A percentile compares a stretch with the other conserved stretches of the same genome.
phyloP scores from a whole-genome alignment of 1,140 invertebrate species.

The Drosophila neocordata region DNA sequence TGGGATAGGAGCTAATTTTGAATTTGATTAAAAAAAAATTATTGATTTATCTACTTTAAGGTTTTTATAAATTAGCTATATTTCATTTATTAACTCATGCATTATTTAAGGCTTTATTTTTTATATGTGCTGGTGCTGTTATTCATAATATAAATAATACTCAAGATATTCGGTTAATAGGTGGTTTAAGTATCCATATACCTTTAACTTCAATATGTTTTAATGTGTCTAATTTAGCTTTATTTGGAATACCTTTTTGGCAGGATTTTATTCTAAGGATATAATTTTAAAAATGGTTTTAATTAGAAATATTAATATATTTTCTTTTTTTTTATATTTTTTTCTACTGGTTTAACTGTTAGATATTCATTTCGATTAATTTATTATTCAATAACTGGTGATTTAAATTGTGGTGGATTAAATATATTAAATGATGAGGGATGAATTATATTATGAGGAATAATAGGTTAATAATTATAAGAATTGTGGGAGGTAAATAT shows the following conservation, averaged over 20 bases:
- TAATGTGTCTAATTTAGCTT: conserved; percentile 84
- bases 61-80: too few species aligned
- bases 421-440: conserved; percentile 83
- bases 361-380: conserved; percentile 84
- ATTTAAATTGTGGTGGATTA: too few species aligned
- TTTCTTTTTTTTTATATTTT: conserved; percentile 84
- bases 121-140: conserved; percentile 83
- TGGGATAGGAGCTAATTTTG: conserved; percentile 85
- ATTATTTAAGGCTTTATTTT: conserved; percentile 87
- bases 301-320: too few species aligned
- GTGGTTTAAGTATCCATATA: conserved; percentile 77
- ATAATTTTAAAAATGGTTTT: too few species aligned
- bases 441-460: conserved; percentile 83
- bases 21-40: conserved; percentile 88
- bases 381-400: conserved; percentile 84
- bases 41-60: conserved; percentile 89
- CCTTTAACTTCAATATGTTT: conserved; percentile 83
- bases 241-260: conserved; percentile 85
- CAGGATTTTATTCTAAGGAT: conserved; percentile 88
- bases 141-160: conserved; percentile 85
- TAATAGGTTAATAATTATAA: conserved; percentile 84
- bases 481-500: conserved; percentile 83
- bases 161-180: conserved; percentile 87
- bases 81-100: too few species aligned
- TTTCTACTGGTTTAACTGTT: conserved; percentile 84